Conservation (phyloP, 2,888 invertebrate species). For the Phytoseiulus persimilis region DNA sequence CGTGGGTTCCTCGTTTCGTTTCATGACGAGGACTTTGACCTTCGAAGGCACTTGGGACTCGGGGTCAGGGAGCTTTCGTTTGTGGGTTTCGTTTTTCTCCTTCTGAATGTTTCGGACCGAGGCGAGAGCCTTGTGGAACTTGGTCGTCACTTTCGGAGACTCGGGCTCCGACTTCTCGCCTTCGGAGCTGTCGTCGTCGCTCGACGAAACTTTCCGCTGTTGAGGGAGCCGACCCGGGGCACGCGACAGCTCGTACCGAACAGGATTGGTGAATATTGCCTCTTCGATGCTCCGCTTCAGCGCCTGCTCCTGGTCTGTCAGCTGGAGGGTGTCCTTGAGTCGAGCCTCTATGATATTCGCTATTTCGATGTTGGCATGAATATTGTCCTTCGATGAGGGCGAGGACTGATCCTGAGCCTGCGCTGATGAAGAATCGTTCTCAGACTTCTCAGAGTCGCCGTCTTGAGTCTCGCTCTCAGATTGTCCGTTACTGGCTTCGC, state of each 20-base stretch:
- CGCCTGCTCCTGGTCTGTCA: slow-evolving; percentile 25
- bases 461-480: neutral
- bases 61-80: neutral
- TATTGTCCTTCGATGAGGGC: neutral
- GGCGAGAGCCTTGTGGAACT: slow-evolving; percentile 20
- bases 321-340: slow-evolving; percentile 30
- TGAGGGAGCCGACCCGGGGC: neutral
- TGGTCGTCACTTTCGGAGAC: slow-evolving; percentile 19
- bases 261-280: slow-evolving; percentile 34
- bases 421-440: neutral
- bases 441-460: neutral
- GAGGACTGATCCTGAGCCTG: neutral
- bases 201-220: slow-evolving; percentile 9
- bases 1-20: slow-evolving; percentile 10
- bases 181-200: slow-evolving; percentile 26
- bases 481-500: slow-evolving; percentile 8
- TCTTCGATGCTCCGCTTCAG: slow-evolving; percentile 31
- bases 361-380: neutral
- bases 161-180: neutral
- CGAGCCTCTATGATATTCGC: slow-evolving; percentile 22
- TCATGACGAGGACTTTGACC: slow-evolving; percentile 11
- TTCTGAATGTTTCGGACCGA: neutral
- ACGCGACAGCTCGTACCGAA: neutral
- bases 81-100: slow-evolving; percentile 15
- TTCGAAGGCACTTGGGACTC: slow-evolving; percentile 8